Conservation (phyloP, 2,888 invertebrate species). For the Eledona agricola region DNA sequence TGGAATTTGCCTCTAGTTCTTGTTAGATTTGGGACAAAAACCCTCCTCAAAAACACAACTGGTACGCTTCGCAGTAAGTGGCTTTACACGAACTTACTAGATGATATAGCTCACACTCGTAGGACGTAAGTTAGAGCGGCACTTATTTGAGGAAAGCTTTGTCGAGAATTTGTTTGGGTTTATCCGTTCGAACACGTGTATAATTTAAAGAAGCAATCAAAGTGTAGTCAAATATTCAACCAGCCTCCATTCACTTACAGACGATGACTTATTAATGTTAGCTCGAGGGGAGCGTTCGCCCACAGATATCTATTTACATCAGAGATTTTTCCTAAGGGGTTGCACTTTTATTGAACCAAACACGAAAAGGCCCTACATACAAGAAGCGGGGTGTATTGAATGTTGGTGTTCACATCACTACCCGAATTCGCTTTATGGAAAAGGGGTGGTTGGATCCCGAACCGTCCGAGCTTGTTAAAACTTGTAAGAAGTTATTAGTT, state of each 20-base stretch:
- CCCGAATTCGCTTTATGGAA: slow-evolving; percentile 21
- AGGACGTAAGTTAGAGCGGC: too few relatives aligned
- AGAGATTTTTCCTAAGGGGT: slow-evolving; percentile 12
- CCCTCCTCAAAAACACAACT: too few relatives aligned
- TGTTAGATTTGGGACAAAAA: slow-evolving; percentile 24
- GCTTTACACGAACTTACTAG: slow-evolving; percentile 15
- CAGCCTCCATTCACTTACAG: slow-evolving; percentile 11
- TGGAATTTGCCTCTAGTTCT: slow-evolving; percentile 22
- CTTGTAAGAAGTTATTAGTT: slow-evolving; percentile 2
- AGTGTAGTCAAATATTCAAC: slow-evolving; percentile 18
- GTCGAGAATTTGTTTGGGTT: too few relatives aligned
- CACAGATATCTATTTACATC: too few relatives aligned
- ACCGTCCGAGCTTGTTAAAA: too few relatives aligned
- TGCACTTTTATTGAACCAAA: slow-evolving; percentile 23
- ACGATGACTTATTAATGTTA: slow-evolving; percentile 14
- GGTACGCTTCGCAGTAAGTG: slow-evolving; percentile 26
- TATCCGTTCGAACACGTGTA: slow-evolving; percentile 5
- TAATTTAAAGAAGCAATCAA: slow-evolving; percentile 18
- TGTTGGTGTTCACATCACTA: slow-evolving; percentile 32
- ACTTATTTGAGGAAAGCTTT: too few relatives aligned
- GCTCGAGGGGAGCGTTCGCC: slow-evolving; percentile 1
- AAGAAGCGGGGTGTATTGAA: slow-evolving; percentile 25
- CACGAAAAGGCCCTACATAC: slow-evolving; percentile 18
- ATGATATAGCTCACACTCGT: slow-evolving; percentile 10
- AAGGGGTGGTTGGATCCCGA: too few relatives aligned